phyloP scores from a whole-genome alignment of 2,888 invertebrate genomes.

The Dryobotodes eremita region DNA sequence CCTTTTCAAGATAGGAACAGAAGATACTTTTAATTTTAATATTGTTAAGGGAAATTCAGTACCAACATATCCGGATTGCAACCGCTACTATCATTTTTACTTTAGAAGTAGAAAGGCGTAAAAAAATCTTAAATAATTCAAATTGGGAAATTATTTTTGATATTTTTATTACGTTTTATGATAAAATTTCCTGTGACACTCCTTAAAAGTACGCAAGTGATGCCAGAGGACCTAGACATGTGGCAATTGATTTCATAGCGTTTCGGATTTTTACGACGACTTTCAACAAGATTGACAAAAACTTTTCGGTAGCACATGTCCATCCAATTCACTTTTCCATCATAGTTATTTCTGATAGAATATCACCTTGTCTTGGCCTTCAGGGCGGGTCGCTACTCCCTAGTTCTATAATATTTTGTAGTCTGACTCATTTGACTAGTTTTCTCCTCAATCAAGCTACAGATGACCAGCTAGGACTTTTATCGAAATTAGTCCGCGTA shows the following conservation, averaged over 20 bases:
- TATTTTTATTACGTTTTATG: not conserved
- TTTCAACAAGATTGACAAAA: not conserved
- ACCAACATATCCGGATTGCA: not conserved
- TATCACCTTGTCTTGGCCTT: not conserved
- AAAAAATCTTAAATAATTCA: not conserved
- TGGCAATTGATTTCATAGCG: not conserved
- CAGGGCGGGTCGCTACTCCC: not conserved
- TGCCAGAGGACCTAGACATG: not conserved
- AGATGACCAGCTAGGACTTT: not conserved
- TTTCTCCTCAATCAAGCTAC: not conserved
- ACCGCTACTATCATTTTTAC: not conserved
- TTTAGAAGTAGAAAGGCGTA: not conserved
- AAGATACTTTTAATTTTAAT: not conserved
- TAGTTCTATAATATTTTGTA: not conserved
- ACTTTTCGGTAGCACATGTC: not conserved
- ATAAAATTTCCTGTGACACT: not conserved
- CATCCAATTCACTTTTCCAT: not conserved
- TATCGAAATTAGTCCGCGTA: no score
- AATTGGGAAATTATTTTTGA: not conserved
- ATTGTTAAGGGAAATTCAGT: not conserved
- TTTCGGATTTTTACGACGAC: not conserved
- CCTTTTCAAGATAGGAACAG: not conserved
- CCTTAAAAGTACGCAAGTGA: not conserved
- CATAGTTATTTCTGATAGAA: not conserved
- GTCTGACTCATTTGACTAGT: not conserved